Percentiles rank a stretch among this genome's conserved stretches.
Conservation (phyloP, 2,113 vertebrate species). For the Sylvilagus bachmani region DNA sequence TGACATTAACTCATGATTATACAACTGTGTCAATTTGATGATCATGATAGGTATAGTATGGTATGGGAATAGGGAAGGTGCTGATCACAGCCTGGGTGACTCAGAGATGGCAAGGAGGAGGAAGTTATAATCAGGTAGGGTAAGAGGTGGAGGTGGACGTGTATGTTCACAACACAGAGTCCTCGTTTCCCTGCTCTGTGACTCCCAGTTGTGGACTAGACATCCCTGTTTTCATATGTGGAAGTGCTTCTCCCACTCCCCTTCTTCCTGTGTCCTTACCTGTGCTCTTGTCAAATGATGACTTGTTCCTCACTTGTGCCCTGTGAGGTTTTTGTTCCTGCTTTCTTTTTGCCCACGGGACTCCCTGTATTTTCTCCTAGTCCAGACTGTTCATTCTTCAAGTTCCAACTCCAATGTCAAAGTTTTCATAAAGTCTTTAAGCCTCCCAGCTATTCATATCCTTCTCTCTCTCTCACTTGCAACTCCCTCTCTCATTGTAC, state of each 20-base stretch:
- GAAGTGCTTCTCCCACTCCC: background rate
- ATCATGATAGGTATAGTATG: background rate
- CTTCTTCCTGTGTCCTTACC: background rate
- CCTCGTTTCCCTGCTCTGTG: background rate
- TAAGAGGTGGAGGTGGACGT: background rate
- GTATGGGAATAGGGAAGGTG: slow-evolving; percentile 2
- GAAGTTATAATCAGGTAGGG: background rate
- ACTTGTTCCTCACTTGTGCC: background rate
- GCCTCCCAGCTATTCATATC: background rate
- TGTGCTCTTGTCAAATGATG: background rate
- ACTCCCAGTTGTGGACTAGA: background rate
- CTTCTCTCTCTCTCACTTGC: background rate
- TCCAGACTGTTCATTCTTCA: background rate
- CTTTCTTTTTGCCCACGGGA: background rate
- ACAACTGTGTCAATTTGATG: slow-evolving; percentile 48
- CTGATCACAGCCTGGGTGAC: background rate
- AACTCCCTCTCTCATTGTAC: background rate
- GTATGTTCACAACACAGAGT: background rate
- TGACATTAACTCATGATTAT: slow-evolving; percentile 59
- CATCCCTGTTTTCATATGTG: background rate
- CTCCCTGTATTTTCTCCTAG: background rate
- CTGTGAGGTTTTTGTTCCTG: background rate
- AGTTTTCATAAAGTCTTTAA: background rate
- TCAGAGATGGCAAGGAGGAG: slow-evolving; percentile 5
- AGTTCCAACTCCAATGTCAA: background rate